These are phyloP conservation scores for Leptinotarsa tumamoca DNA, from an alignment of 2,888 invertebrate species.

Conservation along the genomic window DNA sequence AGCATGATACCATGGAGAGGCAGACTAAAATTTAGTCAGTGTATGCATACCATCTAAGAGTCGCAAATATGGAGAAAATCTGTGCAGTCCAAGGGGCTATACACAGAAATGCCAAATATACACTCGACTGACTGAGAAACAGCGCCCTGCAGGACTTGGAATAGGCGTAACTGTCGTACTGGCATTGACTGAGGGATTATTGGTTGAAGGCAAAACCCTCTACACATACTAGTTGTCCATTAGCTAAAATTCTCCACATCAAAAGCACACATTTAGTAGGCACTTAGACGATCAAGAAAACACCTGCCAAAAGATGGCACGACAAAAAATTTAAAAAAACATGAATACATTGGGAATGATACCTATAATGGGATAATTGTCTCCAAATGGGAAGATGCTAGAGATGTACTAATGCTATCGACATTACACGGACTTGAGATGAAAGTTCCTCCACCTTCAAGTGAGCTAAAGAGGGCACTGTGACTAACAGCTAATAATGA, in stretches of 20 bases:
- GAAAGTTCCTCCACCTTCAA: slow-evolving; percentile 23
- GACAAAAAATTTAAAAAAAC: slow-evolving; percentile 35
- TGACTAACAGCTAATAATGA: slow-evolving; percentile 20
- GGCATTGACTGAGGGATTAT: slow-evolving; percentile 24
- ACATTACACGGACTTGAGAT: slow-evolving; percentile 36
- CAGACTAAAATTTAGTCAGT: slow-evolving; percentile 16
- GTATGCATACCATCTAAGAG: slow-evolving; percentile 28
- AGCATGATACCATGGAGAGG: slow-evolving; percentile 31
- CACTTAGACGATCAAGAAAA: slow-evolving; percentile 38
- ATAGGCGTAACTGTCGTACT: slow-evolving; percentile 27
- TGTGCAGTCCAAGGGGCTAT: slow-evolving; percentile 23
- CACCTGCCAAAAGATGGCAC: slow-evolving; percentile 40
- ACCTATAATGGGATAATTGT: slow-evolving; percentile 39
- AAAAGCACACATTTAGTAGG: slow-evolving; percentile 42
- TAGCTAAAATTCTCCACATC: slow-evolving; percentile 37
- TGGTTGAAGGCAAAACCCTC: slow-evolving; percentile 32
- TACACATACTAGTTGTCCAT: slow-evolving; percentile 38
- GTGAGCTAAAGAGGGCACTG: slow-evolving; percentile 16
- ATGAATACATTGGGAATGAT: slow-evolving; percentile 34
- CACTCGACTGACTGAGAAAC: slow-evolving; percentile 23
- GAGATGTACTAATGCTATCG: slow-evolving; percentile 37
- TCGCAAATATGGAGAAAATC: slow-evolving; percentile 27
- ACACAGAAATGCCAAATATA: slow-evolving; percentile 26
- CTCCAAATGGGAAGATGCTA: slow-evolving; percentile 40
- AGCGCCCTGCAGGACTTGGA: slow-evolving; percentile 21